Evolutionary conservation across 2,888 invertebrate genomes (phyloP).

Genomic region (Drosophila merina): DNA sequence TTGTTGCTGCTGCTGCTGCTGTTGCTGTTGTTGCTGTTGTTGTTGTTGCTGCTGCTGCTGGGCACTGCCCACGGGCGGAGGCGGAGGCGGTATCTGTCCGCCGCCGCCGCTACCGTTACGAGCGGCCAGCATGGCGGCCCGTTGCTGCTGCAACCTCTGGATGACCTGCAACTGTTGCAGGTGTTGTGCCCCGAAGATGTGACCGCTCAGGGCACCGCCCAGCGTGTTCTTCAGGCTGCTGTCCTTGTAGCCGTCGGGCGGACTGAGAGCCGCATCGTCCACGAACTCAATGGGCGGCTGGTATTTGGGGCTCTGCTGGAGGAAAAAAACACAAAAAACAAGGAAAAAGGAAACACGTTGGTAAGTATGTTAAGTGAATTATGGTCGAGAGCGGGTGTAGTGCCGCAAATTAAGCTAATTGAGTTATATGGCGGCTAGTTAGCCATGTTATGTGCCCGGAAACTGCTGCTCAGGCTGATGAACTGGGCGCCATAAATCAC

Average conservation of each 20-base stretch:
- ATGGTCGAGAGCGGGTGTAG: conserved; percentile 14
- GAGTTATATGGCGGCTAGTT: conserved; percentile 47
- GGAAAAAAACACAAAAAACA: neutral
- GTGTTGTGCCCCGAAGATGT: conserved; percentile 88
- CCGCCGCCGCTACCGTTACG: conserved; percentile 68
- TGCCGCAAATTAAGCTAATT: conserved; percentile 64
- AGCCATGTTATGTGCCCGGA: conserved; percentile 46
- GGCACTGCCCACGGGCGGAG: conserved; percentile 49
- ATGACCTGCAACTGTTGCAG: conserved; percentile 87
- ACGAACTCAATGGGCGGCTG: conserved; percentile 89
- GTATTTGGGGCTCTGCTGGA: conserved; percentile 86
- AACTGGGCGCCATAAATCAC: conserved; percentile 11
- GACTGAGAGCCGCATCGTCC: conserved; percentile 93
- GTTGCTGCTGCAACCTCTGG: conserved; percentile 87
- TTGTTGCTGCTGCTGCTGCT: conserved; percentile 41
- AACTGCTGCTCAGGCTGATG: conserved; percentile 20
- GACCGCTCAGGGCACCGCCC: conserved; percentile 86
- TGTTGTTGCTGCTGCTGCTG: conserved; percentile 57
- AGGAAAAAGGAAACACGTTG: conserved; percentile 5
- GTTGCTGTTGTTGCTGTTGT: conserved; percentile 55
- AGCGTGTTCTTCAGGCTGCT: conserved; percentile 88
- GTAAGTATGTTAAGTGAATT: conserved; percentile 6
- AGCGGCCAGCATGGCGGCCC: conserved; percentile 85
- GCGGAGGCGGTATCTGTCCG: conserved; percentile 64
- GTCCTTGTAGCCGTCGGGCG: conserved; percentile 96